Base-by-base conservation (phyloP, 2,113 vertebrate species). In the Perca schrenkii region DNA sequence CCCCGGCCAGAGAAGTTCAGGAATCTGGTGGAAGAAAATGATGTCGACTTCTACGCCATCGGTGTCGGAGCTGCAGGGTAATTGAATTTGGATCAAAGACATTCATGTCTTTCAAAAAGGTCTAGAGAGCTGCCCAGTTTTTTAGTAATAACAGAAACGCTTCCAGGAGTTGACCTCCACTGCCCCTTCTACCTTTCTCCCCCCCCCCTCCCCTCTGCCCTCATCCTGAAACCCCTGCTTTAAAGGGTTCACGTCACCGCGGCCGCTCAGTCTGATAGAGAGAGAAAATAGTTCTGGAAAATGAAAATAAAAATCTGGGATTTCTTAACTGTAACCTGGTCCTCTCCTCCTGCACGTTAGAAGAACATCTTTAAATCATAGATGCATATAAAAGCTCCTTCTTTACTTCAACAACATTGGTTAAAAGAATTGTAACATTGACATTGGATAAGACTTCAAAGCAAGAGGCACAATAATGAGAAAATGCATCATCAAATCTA, bases 21-120 rank as follows among this genome's bases (percentile, higher is more conserved):
- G 53, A 81, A 72, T 77, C 79, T 34, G 77, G 13, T 11, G n/a
- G 43, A 11, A 57, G 73, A 54, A 80, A 84, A 54, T 50, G 46
- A 40, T 43, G 75, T 50, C 1, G 12, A 21, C 77, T 57, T 56
- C 22, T 10, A 34, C 54, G 17, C 68, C 63, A 81, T 88, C 74
- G 64, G 74, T 13, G 64, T 31, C 21, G n/a, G 71, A 31, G 25
- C 77, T 83, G 74, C 58, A 17, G 49, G 69, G 74, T 92, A 89
- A 91, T 80, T 92, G 82, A 90, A 91, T 92, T 89, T 77, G 88
- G 91, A 92, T 94, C 90, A 93, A 92, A 94, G 89, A 79, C 81
- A 82, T 90, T 91, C 68, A 54, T 36, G 69, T 82, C 66, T 89
- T 89, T 84, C 77, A 56, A 63, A 88, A 84, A 75, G 87, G 86